These are phyloP conservation scores for Oreonectes daqikongensis DNA, from an alignment of 2,797 vertebrate genomes.

Conservation along the genomic window DNA sequence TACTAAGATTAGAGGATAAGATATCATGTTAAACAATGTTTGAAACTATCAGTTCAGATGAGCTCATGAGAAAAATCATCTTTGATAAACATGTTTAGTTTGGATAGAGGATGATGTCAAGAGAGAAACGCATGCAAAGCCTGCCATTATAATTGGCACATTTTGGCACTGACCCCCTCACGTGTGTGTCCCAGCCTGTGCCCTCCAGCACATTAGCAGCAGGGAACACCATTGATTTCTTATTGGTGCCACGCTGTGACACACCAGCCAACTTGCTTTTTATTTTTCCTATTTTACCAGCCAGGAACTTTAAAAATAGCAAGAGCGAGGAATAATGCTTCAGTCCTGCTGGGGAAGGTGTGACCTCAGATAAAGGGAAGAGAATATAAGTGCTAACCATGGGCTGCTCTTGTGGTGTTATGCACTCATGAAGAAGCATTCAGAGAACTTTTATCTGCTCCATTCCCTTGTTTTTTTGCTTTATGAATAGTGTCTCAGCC, in stretches of 20 bases:
- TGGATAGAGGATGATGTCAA: slow-evolving; percentile 26
- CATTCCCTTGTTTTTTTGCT: not conserved
- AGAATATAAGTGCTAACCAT: slow-evolving; percentile 30
- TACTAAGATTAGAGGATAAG: slow-evolving; percentile 5
- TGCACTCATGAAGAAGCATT: not conserved
- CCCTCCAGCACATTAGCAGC: slow-evolving; percentile 31
- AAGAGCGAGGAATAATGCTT: slow-evolving; percentile 10
- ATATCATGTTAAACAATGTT: slow-evolving; percentile 8
- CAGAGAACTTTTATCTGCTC: not conserved
- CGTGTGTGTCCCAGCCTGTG: slow-evolving; percentile 6
- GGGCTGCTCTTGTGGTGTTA: slow-evolving; percentile 11
- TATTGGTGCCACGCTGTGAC: slow-evolving; percentile 38
- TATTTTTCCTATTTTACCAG: slow-evolving; percentile 35
- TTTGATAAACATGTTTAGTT: slow-evolving; percentile 6
- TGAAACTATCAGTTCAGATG: not conserved
- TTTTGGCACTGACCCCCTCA: slow-evolving; percentile 38
- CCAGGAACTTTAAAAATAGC: slow-evolving; percentile 49
- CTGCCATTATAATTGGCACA: slow-evolving; percentile 26
- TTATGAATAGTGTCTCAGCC: not conserved
- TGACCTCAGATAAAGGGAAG: slow-evolving; percentile 6
- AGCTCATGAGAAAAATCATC: not conserved
- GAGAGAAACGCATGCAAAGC: slow-evolving; percentile 18
- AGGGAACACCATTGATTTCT: slow-evolving; percentile 53
- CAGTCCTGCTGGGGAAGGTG: not conserved
- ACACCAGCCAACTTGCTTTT: slow-evolving; percentile 26